A percentile compares a stretch with the other conserved stretches of the same genome.
Conservation (phyloP, 2,888 invertebrate genomes). For the Harpalus rufipes region DNA sequence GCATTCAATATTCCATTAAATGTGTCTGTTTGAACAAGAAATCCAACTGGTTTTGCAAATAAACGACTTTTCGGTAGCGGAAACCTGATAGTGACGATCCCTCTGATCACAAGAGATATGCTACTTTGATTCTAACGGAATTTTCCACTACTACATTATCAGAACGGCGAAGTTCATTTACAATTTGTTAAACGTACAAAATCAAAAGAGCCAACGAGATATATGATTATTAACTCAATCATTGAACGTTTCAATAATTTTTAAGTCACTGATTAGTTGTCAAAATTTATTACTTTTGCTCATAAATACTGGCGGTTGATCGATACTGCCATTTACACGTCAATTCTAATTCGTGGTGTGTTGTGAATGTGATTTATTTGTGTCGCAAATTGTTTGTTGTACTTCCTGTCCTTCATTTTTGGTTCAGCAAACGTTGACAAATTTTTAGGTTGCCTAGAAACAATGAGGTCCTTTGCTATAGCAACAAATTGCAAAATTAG, state of each 20-base stretch:
- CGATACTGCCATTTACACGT: too few relatives aligned
- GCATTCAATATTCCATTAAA: constrained; percentile 75
- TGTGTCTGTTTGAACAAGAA: constrained; percentile 74
- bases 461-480: too few relatives aligned
- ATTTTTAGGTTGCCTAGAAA: too few relatives aligned
- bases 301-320: too few relatives aligned
- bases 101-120: constrained; percentile 27
- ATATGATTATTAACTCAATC: neutral
- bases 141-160: neutral
- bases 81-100: constrained; percentile 43
- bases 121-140: constrained; percentile 19
- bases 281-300: too few relatives aligned
- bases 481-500: too few relatives aligned
- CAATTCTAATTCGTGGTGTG: too few relatives aligned
- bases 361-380: too few relatives aligned
- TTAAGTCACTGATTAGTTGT: neutral
- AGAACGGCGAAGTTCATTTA: neutral
- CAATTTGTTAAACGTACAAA: neutral
- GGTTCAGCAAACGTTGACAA: too few relatives aligned
- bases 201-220: neutral
- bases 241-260: neutral
- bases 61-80: constrained; percentile 71
- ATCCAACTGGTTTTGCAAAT: constrained; percentile 72
- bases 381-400: too few relatives aligned
- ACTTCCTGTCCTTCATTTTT: too few relatives aligned